These are phyloP conservation scores for Salpingus planirostris DNA, from an alignment of 2,888 invertebrate species.

Conservation along the genomic window DNA sequence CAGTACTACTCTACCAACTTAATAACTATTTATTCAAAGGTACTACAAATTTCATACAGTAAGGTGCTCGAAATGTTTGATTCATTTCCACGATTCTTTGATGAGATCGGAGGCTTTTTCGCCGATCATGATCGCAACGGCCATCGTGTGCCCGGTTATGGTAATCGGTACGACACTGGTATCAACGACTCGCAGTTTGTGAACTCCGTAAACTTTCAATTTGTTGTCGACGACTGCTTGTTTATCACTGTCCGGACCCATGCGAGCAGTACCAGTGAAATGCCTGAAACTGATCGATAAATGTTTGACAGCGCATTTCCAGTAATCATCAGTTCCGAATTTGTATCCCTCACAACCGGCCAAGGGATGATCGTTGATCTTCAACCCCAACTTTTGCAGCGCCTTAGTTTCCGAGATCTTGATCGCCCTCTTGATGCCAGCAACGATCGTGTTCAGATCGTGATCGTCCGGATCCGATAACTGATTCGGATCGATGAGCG, in stretches of 20 bases:
- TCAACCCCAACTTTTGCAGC: conserved; percentile 49
- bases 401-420: conserved; percentile 48
- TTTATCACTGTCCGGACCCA: conserved; percentile 41
- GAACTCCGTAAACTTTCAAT: conserved; percentile 51
- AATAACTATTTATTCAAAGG: too few relatives aligned
- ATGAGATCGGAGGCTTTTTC: conserved; percentile 49
- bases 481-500: conserved; percentile 75
- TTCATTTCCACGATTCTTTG: conserved; percentile 37
- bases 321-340: conserved; percentile 57
- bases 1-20: too few relatives aligned
- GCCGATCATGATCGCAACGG: conserved; percentile 48
- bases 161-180: conserved; percentile 49
- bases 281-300: conserved; percentile 27
- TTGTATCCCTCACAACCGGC: conserved; percentile 45
- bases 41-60: too few relatives aligned
- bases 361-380: conserved; percentile 24
- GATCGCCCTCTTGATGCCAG: conserved; percentile 47
- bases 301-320: conserved; percentile 55
- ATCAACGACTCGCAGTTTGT: conserved; percentile 46
- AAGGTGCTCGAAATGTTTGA: too few relatives aligned
- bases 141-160: conserved; percentile 46
- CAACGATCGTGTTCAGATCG: conserved; percentile 54
- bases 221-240: conserved; percentile 56
- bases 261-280: conserved; percentile 47
- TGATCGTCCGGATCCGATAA: conserved; percentile 50